phyloP scores from a whole-genome alignment of 1,140 invertebrate species.

The Drosophila lacteicornis region DNA sequence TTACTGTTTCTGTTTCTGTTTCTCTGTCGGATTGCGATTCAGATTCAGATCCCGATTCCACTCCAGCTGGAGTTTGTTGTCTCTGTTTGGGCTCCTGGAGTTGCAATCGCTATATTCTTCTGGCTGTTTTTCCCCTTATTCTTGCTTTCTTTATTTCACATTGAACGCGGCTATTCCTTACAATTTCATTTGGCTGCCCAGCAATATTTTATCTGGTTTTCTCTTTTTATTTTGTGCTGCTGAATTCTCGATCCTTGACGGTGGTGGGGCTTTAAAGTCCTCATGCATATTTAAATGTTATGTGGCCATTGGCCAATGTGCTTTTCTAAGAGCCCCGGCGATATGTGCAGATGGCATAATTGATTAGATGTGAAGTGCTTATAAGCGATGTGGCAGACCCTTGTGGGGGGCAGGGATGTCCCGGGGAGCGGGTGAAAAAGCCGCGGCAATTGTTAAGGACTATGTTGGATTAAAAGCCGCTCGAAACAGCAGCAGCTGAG shows the following conservation, averaged over 20 bases:
- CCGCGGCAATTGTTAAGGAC: slow-evolving; percentile 23
- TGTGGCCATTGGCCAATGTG: slow-evolving; percentile 71
- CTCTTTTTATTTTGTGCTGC: not conserved
- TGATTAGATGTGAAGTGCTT: slow-evolving; percentile 81
- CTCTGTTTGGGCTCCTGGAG: slow-evolving; percentile 25
- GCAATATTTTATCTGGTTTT: slow-evolving; percentile 24
- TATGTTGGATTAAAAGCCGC: slow-evolving; percentile 32
- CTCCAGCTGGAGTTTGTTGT: slow-evolving; percentile 41
- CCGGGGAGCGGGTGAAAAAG: not conserved
- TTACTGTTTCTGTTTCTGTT: slow-evolving; percentile 11
- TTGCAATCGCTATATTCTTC: slow-evolving; percentile 15
- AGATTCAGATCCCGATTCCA: slow-evolving; percentile 34
- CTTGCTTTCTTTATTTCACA: slow-evolving; percentile 39
- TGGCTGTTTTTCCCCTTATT: slow-evolving; percentile 9
- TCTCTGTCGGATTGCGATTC: slow-evolving; percentile 23
- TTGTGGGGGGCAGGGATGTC: not conserved
- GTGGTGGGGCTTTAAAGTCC: slow-evolving; percentile 56
- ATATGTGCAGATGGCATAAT: slow-evolving; percentile 79
- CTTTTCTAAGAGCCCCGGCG: slow-evolving; percentile 35
- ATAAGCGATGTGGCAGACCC: slow-evolving; percentile 46
- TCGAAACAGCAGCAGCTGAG: slow-evolving; percentile 33
- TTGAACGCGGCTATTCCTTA: slow-evolving; percentile 53
- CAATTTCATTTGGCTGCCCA: slow-evolving; percentile 56
- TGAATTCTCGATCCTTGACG: slow-evolving; percentile 7
- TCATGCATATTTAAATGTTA: slow-evolving; percentile 81